Evolutionary conservation across 2,797 vertebrate genomes (phyloP).

Genomic region (Gymnoscopelus microlampas): DNA sequence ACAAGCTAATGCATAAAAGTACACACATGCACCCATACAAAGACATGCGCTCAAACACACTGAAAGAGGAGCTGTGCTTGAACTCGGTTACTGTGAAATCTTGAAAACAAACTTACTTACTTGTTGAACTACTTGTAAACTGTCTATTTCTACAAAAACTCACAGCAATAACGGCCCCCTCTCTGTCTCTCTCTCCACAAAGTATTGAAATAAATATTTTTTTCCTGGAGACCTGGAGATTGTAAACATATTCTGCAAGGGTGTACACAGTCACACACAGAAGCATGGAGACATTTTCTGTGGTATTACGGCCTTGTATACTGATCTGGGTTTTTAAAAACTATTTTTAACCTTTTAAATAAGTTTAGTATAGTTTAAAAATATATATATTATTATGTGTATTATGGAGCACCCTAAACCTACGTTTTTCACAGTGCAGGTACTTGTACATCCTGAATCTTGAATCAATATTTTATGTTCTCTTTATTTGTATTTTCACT

Average conservation of each 20-base stretch:
- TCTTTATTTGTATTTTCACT: no score
- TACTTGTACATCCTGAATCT: no score
- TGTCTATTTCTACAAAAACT: conserved; percentile 38
- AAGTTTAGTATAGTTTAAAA: no score
- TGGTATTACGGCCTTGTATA: no score
- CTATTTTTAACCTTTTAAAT: no score
- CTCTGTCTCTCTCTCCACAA: conserved; percentile 32
- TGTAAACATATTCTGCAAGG: conserved; percentile 47
- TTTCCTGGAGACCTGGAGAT: conserved; percentile 39
- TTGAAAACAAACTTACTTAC: conserved; percentile 49
- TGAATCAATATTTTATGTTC: no score
- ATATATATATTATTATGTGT: no score
- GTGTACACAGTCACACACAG: conserved; percentile 22
- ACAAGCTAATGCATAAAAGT: neutral
- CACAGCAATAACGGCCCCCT: conserved; percentile 25
- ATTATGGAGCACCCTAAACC: no score
- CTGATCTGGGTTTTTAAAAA: no score
- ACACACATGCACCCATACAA: neutral
- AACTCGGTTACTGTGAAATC: conserved; percentile 34
- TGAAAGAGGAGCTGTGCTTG: conserved; percentile 28
- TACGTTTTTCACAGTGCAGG: no score
- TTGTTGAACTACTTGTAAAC: conserved; percentile 42
- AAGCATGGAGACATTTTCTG: neutral
- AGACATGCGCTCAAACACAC: neutral
- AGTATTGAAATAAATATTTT: conserved; percentile 60